Evolutionary conservation across 1,140 invertebrate genomes (phyloP).

Genomic region (Pemphigus obesinymphae): DNA sequence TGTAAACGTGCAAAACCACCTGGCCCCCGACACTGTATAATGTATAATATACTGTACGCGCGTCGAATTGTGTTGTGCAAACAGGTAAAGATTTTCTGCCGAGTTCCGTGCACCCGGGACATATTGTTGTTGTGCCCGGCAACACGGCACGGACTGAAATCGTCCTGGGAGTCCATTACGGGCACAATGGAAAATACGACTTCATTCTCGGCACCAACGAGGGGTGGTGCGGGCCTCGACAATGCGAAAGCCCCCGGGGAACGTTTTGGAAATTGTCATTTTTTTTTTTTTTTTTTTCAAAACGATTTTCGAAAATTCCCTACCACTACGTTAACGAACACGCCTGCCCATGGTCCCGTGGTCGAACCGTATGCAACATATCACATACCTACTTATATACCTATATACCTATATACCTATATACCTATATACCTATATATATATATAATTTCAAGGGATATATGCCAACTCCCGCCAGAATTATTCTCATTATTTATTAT

Average conservation of each 20-base stretch:
- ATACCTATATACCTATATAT: not conserved
- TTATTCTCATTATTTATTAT: conserved; percentile 5
- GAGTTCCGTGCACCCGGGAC: not conserved
- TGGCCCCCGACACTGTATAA: not conserved
- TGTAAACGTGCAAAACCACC: conserved; percentile 7
- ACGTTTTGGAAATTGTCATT: not conserved
- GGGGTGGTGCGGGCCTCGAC: too few species aligned
- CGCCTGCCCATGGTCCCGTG: too few species aligned
- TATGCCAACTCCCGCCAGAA: not conserved
- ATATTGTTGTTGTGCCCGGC: not conserved
- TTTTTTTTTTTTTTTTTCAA: not conserved
- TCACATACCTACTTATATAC: too few species aligned
- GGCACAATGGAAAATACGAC: conserved; percentile 6
- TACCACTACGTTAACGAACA: not conserved
- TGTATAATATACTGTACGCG: not conserved
- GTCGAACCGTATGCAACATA: too few species aligned
- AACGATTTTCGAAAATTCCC: not conserved
- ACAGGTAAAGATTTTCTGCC: conserved; percentile 11
- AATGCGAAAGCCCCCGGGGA: not conserved
- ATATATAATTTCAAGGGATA: not conserved
- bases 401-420: too few species aligned
- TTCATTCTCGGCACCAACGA: not conserved
- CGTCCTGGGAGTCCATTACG: conserved; percentile 20
- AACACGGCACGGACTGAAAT: not conserved
- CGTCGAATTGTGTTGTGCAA: conserved; percentile 21